Conservation (phyloP, 2,113 vertebrate genomes). For the Peromyscus californicus region DNA sequence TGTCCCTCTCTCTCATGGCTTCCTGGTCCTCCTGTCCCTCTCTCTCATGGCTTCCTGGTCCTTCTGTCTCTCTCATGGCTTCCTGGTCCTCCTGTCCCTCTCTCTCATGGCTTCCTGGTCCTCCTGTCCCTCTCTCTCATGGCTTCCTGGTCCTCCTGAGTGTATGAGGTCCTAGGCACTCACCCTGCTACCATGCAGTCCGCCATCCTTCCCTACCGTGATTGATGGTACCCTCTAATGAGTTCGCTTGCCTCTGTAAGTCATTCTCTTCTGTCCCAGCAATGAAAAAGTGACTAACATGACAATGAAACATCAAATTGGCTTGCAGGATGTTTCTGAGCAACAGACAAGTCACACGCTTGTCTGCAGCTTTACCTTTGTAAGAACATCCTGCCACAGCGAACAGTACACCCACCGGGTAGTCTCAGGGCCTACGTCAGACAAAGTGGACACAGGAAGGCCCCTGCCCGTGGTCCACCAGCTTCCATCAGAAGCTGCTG, state of each 20-base stretch:
- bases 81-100: too few species aligned
- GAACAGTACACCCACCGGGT: too few species aligned
- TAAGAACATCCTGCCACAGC: neutral
- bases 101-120: neutral
- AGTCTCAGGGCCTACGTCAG: neutral
- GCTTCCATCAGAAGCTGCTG: neutral
- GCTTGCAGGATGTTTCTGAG: neutral
- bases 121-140: neutral
- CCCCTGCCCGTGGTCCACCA: neutral
- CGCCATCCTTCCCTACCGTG: neutral
- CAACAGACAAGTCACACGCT: neutral
- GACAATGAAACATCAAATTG: too few species aligned
- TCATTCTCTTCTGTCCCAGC: too few species aligned
- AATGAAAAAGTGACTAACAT: too few species aligned
- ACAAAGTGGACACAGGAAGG: neutral
- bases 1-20: too few species aligned
- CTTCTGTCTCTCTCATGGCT: too few species aligned
- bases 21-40: neutral
- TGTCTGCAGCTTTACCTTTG: neutral
- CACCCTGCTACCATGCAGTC: neutral
- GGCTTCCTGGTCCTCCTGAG: too few species aligned
- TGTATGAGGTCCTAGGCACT: neutral
- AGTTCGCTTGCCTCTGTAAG: neutral
- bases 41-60: neutral
- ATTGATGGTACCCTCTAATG: neutral